Evolutionary conservation across 2,888 invertebrate genomes (phyloP).

Genomic region (Caenorhabditis angaria): DNA sequence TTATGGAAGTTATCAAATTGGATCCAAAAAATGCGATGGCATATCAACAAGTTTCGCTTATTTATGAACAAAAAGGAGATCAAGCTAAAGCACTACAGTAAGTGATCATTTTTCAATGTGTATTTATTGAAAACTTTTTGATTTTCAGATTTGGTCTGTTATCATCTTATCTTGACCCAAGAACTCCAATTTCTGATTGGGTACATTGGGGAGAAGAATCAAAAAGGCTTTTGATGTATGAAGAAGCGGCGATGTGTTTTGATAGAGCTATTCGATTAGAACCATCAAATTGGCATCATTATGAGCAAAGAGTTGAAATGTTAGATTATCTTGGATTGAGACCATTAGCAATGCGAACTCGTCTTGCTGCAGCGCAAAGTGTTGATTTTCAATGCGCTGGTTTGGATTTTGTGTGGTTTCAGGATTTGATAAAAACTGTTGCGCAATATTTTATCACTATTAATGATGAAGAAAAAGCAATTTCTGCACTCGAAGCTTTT

Average conservation of each 20-base stretch:
- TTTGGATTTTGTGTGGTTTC: conserved; percentile 64
- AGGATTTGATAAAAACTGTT: conserved; percentile 59
- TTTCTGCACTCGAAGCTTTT: conserved; percentile 62
- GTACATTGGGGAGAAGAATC: conserved; percentile 64
- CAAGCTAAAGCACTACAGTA: conserved; percentile 48
- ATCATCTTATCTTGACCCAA: conserved; percentile 61
- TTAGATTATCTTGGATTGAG: conserved; percentile 54
- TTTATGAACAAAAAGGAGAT: conserved; percentile 63
- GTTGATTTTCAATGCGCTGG: conserved; percentile 49
- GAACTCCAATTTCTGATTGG: conserved; percentile 67
- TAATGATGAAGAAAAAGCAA: conserved; percentile 66
- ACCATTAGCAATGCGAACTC: conserved; percentile 64
- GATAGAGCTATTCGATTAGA: conserved; percentile 61
- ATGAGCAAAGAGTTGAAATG: conserved; percentile 65
- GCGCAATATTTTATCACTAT: conserved; percentile 65
- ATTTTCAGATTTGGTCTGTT: conserved; percentile 59
- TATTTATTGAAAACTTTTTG: not conserved
- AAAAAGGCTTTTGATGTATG: conserved; percentile 50
- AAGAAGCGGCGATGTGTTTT: conserved; percentile 67
- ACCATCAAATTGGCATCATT: conserved; percentile 61
- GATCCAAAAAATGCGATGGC: conserved; percentile 65
- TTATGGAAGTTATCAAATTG: conserved; percentile 61
- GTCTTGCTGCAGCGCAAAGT: conserved; percentile 57
- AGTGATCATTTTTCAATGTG: not conserved
- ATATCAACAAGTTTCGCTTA: conserved; percentile 64